phyloP scores from a whole-genome alignment of 2,888 invertebrate genomes.

The Sminthurinus aureus region DNA sequence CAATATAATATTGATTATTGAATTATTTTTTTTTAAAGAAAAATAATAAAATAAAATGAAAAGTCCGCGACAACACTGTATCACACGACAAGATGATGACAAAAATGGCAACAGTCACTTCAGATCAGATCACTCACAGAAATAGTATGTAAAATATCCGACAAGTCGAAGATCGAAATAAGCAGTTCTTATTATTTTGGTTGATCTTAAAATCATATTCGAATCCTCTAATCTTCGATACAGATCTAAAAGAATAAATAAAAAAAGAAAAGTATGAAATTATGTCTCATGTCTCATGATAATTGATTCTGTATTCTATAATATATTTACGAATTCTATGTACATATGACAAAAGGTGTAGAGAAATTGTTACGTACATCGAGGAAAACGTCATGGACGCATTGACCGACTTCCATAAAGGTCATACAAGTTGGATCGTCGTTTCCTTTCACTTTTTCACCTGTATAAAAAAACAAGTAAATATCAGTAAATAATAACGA shows the following conservation, averaged over 20 bases:
- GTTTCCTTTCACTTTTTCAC: conserved; percentile 52
- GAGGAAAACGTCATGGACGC: conserved; percentile 57
- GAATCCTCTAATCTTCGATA: conserved; percentile 33
- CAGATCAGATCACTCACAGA: not conserved
- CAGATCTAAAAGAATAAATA: conserved; percentile 28
- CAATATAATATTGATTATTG: too few species aligned
- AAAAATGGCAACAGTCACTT: too few species aligned
- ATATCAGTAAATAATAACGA: too few species aligned
- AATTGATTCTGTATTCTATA: too few species aligned
- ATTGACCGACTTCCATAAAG: conserved; percentile 56
- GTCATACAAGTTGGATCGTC: conserved; percentile 55
- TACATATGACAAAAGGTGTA: too few species aligned
- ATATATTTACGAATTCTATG: too few species aligned
- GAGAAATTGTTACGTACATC: conserved; percentile 42
- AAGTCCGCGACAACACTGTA: too few species aligned
- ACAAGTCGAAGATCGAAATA: not conserved
- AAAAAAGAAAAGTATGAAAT: not conserved
- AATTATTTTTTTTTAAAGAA: too few species aligned
- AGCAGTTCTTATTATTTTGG: not conserved
- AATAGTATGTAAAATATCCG: not conserved
- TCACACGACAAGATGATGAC: not conserved
- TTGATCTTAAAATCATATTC: too few species aligned
- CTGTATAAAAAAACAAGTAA: conserved; percentile 31
- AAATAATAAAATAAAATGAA: too few species aligned
- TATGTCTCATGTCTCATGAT: too few species aligned